Evolutionary conservation across 2,797 vertebrate species (phyloP).

Genomic region (Halcyon badia): DNA sequence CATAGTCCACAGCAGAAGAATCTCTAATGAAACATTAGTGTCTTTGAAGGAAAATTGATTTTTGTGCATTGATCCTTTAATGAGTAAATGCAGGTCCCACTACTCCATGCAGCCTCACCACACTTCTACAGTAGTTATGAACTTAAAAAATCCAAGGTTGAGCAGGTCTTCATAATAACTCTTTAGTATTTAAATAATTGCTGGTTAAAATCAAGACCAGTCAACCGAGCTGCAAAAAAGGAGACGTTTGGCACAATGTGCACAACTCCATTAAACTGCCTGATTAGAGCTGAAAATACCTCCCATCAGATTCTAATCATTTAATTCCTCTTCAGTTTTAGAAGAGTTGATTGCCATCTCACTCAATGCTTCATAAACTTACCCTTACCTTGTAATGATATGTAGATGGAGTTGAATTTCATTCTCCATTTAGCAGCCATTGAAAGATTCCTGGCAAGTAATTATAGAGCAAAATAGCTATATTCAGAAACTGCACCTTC

Average conservation of each 20-base stretch:
- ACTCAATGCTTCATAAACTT: constrained; percentile 16
- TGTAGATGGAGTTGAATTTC: constrained; percentile 30
- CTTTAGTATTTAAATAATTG: neutral
- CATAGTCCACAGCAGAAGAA: neutral
- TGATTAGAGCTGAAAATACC: constrained; percentile 18
- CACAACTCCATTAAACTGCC: neutral
- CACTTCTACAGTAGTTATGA: neutral
- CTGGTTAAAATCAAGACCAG: neutral
- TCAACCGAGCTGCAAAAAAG: neutral
- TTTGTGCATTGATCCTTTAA: neutral
- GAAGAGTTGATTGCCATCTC: neutral
- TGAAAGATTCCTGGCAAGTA: constrained; percentile 3
- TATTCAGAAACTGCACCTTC: neutral
- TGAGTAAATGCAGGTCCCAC: neutral
- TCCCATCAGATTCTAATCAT: neutral
- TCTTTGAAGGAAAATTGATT: neutral
- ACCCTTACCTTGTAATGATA: constrained; percentile 13
- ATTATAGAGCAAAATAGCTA: neutral
- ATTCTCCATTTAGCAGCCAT: neutral
- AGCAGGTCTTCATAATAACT: neutral
- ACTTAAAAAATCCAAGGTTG: neutral
- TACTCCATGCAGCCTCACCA: neutral
- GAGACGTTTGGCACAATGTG: neutral
- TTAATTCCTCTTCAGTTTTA: neutral
- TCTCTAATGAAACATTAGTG: neutral